Percentiles rank a stretch among this genome's conserved stretches.
phyloP scores from a whole-genome alignment of 2,888 invertebrate species.

The Melikaiella ostensackeni region DNA sequence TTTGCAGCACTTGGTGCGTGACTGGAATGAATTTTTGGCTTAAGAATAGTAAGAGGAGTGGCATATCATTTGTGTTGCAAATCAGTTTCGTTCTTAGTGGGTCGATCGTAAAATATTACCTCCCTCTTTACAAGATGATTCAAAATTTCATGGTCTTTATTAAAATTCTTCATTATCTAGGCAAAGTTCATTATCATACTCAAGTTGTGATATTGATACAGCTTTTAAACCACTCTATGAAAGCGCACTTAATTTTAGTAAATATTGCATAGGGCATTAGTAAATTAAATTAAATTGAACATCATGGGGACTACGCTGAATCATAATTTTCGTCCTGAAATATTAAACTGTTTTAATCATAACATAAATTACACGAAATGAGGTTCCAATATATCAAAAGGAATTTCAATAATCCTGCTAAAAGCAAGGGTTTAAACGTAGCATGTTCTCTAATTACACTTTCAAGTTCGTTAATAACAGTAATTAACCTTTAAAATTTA shows the following conservation, averaged over 20 bases:
- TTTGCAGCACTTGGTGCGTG: background rate
- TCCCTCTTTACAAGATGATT: background rate
- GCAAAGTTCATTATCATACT: background rate
- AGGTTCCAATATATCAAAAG: background rate
- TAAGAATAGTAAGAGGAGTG: background rate
- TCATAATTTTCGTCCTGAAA: background rate
- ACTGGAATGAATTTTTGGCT: constrained; percentile 14
- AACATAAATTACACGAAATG: background rate
- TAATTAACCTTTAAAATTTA: background rate
- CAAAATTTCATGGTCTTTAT: background rate
- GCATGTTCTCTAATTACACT: background rate
- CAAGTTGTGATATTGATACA: background rate
- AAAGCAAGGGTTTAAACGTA: background rate
- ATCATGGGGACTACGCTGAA: background rate
- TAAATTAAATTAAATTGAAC: background rate
- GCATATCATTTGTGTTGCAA: constrained; percentile 12
- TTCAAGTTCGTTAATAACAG: background rate
- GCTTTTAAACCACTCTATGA: background rate
- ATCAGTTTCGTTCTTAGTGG: background rate
- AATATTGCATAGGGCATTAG: background rate
- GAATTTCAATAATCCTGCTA: background rate
- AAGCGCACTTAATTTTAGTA: background rate
- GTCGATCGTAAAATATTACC: background rate
- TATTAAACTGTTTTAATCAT: background rate
- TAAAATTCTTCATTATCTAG: no score